Base-by-base conservation (phyloP, 2,888 invertebrate genomes). In the Eurytoma adleriae region DNA sequence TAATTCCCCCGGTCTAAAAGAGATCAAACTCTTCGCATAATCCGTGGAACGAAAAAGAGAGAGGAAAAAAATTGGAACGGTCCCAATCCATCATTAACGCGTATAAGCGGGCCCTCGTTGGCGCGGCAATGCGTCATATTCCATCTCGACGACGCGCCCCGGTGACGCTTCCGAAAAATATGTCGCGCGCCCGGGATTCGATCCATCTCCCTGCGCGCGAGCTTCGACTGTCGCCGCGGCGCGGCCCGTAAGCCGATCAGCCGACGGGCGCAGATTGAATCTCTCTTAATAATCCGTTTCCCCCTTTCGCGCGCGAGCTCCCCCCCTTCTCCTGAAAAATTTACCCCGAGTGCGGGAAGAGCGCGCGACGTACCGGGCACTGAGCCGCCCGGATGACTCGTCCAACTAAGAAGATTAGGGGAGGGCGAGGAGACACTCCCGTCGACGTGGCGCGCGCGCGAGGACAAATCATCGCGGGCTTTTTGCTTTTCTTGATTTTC, bases 331-430 rank as follows among this genome's bases (percentile, higher is more conserved):
- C 71, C 68, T 67, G 78, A 52, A 76, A 76, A 83, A 83, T 82
- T 79, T 74, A 79, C 80, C 27, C 18, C 84, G 84, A 84, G 85
- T 85, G 64, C 64, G 59, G 82, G 77, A 76, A 82, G 84, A 82
- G 84, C 84, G 79, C 83, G 83, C 81, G 79, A 77, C 80, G 84
- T 80, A n/a, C 50, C 73, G 73, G 69, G 72, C 68, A 27, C 85
- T 84, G 84, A 85, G 85, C 84, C 85, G 81, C 78, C 83, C 84
- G 84, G 79, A 83, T 85, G 85, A 85, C 85, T 84, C 78, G 27
- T 24, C 52, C 56, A 10, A 40, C 40, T 85, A 84, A 82, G 85
- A 85, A 86, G 87, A 88, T 88, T 87, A 87, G 84, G 83, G 30
- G 50, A 30, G 40, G 40, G 1, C 24, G 24, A 24, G 40, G 10